Evolutionary conservation across 2,113 vertebrate genomes (phyloP).

Genomic region (Cynocephalus volans): DNA sequence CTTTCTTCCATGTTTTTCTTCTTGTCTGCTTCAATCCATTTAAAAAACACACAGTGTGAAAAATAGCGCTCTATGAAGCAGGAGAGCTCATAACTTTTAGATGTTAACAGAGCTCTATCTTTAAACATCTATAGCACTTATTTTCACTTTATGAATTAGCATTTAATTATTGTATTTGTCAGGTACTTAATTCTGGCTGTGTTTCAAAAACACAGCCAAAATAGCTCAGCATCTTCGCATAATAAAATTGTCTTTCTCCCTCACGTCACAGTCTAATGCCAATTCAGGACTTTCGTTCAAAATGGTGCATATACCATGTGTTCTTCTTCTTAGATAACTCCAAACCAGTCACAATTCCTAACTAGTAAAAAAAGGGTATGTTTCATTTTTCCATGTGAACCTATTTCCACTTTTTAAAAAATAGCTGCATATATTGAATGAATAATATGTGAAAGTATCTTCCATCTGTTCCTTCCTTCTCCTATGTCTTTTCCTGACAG

Average conservation of each 20-base stretch:
- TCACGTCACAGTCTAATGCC: background rate
- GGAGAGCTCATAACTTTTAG: background rate
- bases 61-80: background rate
- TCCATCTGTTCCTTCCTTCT: background rate
- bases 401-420: background rate
- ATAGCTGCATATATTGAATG: background rate
- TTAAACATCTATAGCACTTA: constrained; percentile 14
- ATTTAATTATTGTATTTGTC: constrained; percentile 53
- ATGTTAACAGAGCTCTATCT: constrained; percentile 29
- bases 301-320: background rate
- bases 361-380: background rate
- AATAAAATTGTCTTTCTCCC: constrained; percentile 33
- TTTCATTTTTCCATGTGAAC: background rate
- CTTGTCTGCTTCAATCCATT: background rate
- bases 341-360: background rate
- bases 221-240: constrained; percentile 5
- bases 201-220: background rate
- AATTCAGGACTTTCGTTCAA: background rate
- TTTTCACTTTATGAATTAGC: constrained; percentile 23
- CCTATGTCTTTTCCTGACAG: background rate
- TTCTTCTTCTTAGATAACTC: background rate
- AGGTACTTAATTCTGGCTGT: constrained; percentile 8
- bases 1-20: background rate
- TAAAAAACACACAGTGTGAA: background rate
- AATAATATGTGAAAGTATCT: background rate